phyloP scores from a whole-genome alignment of 2,113 vertebrate species.

The Cochlearius cochlearius region DNA sequence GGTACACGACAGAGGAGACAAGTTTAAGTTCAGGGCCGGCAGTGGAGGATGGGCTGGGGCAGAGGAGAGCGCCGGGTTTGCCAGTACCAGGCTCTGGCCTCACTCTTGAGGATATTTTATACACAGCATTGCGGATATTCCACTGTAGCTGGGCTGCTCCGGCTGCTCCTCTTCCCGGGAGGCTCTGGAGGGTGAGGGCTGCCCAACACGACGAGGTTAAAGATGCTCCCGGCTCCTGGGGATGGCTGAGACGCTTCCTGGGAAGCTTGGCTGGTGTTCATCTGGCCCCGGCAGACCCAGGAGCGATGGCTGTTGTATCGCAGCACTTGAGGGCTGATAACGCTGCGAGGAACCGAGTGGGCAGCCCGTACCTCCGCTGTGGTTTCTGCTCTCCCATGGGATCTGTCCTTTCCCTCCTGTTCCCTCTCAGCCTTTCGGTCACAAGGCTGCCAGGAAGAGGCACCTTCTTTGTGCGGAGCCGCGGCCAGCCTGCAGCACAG shows the following conservation, averaged over 20 bases:
- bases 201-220: not conserved
- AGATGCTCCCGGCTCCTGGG: not conserved
- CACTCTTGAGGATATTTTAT: not conserved
- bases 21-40: slow-evolving; percentile 4
- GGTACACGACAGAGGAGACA: not conserved
- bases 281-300: not conserved
- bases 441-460: not conserved
- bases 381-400: not conserved
- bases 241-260: slow-evolving; percentile 14
- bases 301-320: not conserved
- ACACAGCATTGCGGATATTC: not conserved
- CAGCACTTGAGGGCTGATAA: not conserved
- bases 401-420: not conserved
- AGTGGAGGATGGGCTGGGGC: not conserved
- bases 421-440: not conserved
- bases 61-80: not conserved
- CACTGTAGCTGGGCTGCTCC: not conserved
- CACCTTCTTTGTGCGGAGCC: not conserved
- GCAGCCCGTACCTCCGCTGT: not conserved
- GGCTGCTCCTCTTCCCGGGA: not conserved
- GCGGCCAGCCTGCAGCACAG: not conserved
- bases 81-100: not conserved
- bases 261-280: slow-evolving; percentile 21
- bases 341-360: not conserved
- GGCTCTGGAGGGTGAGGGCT: not conserved